These are phyloP conservation scores for Coregonus ussuriensis DNA, from an alignment of 2,797 vertebrate genomes.

Conservation along the genomic window DNA sequence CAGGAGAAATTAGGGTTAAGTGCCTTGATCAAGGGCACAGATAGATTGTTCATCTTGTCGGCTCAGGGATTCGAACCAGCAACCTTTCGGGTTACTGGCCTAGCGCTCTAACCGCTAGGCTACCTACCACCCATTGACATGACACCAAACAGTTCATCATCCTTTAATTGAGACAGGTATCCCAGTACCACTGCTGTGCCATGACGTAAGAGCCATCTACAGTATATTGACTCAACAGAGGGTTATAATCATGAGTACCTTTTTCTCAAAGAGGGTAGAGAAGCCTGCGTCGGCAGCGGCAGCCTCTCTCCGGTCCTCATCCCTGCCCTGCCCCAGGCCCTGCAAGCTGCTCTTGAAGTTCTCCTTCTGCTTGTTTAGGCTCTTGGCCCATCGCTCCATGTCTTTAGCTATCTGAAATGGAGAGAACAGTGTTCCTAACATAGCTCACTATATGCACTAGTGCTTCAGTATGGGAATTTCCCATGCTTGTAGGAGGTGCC, in stretches of 20 bases:
- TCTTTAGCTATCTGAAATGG: conserved; percentile 89
- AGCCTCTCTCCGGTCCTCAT: conserved; percentile 87
- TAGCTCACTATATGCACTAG: background rate
- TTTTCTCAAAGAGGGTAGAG: conserved; percentile 89
- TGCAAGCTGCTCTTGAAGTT: conserved; percentile 89
- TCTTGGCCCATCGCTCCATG: conserved; percentile 97
- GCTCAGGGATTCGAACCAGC: no score
- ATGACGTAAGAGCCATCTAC: conserved; percentile 11
- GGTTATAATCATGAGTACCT: conserved; percentile 66
- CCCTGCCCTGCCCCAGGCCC: conserved; percentile 67
- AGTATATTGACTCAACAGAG: background rate
- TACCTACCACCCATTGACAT: no score
- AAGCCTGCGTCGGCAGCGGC: conserved; percentile 92
- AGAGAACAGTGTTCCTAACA: background rate
- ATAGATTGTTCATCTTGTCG: no score
- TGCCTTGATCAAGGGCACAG: no score
- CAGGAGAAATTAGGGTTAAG: no score
- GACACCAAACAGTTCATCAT: background rate
- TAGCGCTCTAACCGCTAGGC: no score
- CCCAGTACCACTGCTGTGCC: background rate
- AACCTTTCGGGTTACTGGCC: no score
- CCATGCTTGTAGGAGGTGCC: background rate
- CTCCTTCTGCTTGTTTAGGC: conserved; percentile 94
- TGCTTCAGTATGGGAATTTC: background rate
- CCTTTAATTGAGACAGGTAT: background rate